Base-by-base conservation (phyloP, 1,140 invertebrate species). In the Holotrichia oblita region DNA sequence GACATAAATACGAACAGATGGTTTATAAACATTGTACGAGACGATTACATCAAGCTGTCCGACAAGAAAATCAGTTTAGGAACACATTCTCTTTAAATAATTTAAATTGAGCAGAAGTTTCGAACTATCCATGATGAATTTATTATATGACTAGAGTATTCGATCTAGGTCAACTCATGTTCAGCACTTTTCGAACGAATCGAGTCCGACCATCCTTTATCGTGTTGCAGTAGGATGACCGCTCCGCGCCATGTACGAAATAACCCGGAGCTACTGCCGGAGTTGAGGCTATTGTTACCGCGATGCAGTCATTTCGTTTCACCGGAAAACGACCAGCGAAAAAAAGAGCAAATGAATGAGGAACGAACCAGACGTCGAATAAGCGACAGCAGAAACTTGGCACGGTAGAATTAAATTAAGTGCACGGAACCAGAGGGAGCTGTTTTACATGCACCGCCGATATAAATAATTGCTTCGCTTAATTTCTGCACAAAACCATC, bases 271-370 rank as follows among this genome's bases (percentile, higher is more conserved):
- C 22, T 10, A 48, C 44, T 48, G 7, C 44, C 14, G 14, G 48
- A n/a, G 48, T 17, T 55, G 48, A 55, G 61, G 12, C 61, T 69
- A 69, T 69, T 69, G 61, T 69, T 69, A 69, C 61, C 61, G 61
- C 61, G 61, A 14, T 69, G 61, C 61, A 69, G 61, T 69, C 61
- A 69, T 69, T 69, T 69, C 61, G 61, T 69, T 69, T 34, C 12
- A 34, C 61, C 61, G 61, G 61, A 69, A 55, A 69, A 34, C 61
- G 61, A 69, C 24, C 27, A 34, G 4, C 27, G 2, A 20, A 69
- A 69, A 69, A 27, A 69, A 34, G 61, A 22, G 22, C 20, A 27
- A 69, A 34, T 34, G 61, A 34, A 69, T 22, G 27, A 69, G 22
- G 61, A 69, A 24, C 61, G 22, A 69, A 69, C 22, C 61, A 69